A percentile compares a stretch with the other conserved stretches of the same genome.
Conservation (phyloP, 2,888 invertebrate genomes). For the Ichneumoninae sp. region DNA sequence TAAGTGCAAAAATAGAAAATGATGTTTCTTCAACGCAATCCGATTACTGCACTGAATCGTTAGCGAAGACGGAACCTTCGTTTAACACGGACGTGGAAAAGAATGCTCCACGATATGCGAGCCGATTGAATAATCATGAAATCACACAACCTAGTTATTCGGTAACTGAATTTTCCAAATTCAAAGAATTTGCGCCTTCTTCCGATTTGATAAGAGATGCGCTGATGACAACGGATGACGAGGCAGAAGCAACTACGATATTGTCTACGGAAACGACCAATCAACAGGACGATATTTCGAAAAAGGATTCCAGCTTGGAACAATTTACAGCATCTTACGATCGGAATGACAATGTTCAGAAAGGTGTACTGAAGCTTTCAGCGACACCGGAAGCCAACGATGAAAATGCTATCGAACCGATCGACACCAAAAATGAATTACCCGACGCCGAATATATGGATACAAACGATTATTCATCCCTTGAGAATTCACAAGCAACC, state of each 20-base stretch:
- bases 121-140: not conserved
- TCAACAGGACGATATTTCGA: not conserved
- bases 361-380: not conserved
- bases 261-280: not conserved
- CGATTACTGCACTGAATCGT: not conserved
- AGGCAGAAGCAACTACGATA: not conserved
- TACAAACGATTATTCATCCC: not conserved
- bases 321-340: not conserved
- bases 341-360: not conserved
- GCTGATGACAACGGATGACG: not conserved
- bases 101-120: not conserved
- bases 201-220: not conserved
- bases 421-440: not conserved
- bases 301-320: not conserved
- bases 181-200: not conserved
- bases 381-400: not conserved
- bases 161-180: not conserved
- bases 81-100: not conserved
- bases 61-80: not conserved
- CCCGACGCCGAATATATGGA: not conserved
- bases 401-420: not conserved
- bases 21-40: not conserved
- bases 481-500: not conserved
- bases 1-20: not conserved
- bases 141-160: not conserved